Percentiles rank a stretch among this genome's conserved stretches.
phyloP scores from a whole-genome alignment of 2,113 vertebrate species.

The Centropristis striata region DNA sequence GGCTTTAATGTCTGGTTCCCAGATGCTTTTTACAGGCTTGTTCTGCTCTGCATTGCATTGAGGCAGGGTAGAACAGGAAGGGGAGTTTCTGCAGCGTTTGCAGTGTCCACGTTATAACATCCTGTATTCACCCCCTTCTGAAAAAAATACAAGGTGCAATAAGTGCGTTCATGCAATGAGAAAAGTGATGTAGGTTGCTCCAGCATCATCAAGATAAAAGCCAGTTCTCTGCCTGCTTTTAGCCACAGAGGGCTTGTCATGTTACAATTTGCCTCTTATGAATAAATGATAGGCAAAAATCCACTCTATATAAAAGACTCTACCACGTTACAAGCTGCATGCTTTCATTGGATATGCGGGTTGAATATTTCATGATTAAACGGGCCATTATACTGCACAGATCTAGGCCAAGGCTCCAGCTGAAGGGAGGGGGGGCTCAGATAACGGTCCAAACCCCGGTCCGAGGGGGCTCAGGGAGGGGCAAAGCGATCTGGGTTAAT shows the following conservation, averaged over 20 bases:
- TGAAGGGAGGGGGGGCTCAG: conserved; percentile 59
- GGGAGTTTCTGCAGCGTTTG: conserved; percentile 79
- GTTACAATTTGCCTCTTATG: conserved; percentile 66
- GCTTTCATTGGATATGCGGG: conserved; percentile 62
- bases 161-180: conserved; percentile 37
- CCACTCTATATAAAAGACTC: conserved; percentile 68
- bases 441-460: conserved; percentile 80
- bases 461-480: conserved; percentile 70
- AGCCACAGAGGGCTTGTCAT: conserved; percentile 34
- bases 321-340: conserved; percentile 57
- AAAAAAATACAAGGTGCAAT: conserved; percentile 49
- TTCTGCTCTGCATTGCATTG: conserved; percentile 51
- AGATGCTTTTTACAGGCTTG: conserved; percentile 78
- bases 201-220: conserved; percentile 38
- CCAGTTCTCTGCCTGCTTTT: conserved; percentile 35
- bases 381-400: conserved; percentile 71
- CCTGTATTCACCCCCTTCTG: conserved; percentile 69
- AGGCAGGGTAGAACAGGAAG: conserved; percentile 75
- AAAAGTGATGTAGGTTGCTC: conserved; percentile 28
- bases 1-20: conserved; percentile 77
- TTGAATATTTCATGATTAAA: conserved; percentile 85
- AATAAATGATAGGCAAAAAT: conserved; percentile 74
- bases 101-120: conserved; percentile 82
- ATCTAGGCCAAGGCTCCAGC: conserved; percentile 82
- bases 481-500: conserved; percentile 77